Conservation (phyloP, 2,113 vertebrate species). For the Atractosteus spatula region DNA sequence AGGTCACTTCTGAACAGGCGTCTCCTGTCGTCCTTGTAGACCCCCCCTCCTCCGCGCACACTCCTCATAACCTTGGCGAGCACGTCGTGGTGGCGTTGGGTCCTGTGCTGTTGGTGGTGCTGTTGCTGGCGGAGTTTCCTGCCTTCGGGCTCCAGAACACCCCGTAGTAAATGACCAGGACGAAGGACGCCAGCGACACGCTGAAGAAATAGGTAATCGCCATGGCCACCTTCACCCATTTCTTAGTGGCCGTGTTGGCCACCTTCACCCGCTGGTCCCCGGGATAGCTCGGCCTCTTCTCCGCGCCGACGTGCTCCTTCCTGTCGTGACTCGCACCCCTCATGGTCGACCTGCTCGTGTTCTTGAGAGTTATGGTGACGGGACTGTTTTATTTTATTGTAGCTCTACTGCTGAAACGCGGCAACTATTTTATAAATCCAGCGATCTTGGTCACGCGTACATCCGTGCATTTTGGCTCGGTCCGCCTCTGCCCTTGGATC, state of each 20-base stretch:
- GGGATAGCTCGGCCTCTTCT: conserved; percentile 69
- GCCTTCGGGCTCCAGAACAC: conserved; percentile 71
- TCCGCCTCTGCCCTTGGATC: no score
- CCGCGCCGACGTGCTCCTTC: conserved; percentile 59
- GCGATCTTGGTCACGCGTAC: no score
- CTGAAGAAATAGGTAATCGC: conserved; percentile 78
- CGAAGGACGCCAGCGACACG: conserved; percentile 77
- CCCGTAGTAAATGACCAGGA: conserved; percentile 81
- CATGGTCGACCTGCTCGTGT: conserved; percentile 41
- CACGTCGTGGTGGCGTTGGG: conserved; percentile 39
- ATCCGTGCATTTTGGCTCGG: no score
- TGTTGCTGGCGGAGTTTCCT: no score
- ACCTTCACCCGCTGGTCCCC: conserved; percentile 68
- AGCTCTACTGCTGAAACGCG: no score
- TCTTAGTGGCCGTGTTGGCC: conserved; percentile 62
- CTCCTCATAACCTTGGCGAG: conserved; percentile 1
- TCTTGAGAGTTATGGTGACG: no score
- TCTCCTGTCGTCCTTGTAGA: no score
- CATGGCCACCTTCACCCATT: conserved; percentile 82
- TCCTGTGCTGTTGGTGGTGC: conserved; percentile 29
- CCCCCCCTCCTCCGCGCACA: no score
- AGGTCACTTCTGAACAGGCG: no score
- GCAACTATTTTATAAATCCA: no score
- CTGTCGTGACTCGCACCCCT: conserved; percentile 46
- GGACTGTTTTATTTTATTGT: no score